phyloP scores from a whole-genome alignment of 2,113 vertebrate genomes.

The Cryptomyrus ogoouensis region DNA sequence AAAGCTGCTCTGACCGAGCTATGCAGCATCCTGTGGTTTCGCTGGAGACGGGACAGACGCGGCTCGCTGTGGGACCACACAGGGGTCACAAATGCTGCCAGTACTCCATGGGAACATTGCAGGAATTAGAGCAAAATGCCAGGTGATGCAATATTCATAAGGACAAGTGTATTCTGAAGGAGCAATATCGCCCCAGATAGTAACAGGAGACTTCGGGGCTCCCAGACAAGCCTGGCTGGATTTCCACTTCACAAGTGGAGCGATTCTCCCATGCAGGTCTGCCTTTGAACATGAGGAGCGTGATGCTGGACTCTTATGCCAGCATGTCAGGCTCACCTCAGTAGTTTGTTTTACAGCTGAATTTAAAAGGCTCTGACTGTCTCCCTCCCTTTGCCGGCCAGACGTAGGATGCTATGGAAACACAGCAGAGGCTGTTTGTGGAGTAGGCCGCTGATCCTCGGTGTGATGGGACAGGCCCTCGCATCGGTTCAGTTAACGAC shows the following conservation, averaged over 20 bases:
- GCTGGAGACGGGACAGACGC: neutral
- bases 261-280: slow-evolving; percentile 13
- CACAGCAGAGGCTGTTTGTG: neutral
- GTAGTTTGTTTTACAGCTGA: neutral
- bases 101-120: slow-evolving; percentile 32
- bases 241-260: slow-evolving; percentile 41
- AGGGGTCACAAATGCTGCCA: slow-evolving; percentile 22
- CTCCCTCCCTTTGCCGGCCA: neutral
- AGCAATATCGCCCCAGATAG: slow-evolving; percentile 41
- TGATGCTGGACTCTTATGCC: neutral
- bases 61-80: neutral
- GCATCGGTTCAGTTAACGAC: neutral
- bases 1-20: slow-evolving; percentile 1
- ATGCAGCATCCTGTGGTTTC: slow-evolving; percentile 11
- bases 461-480: neutral
- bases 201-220: slow-evolving; percentile 24
- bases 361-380: neutral
- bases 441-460: neutral
- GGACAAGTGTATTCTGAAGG: slow-evolving; percentile 26
- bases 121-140: slow-evolving; percentile 45
- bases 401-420: neutral
- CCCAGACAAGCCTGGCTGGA: slow-evolving; percentile 34
- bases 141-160: slow-evolving; percentile 49
- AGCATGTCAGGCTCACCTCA: slow-evolving; percentile 27
- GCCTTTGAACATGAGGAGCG: slow-evolving; percentile 25